Evolutionary conservation across 2,113 vertebrate species (phyloP), one percentile per base, ranked within the genome.

Genomic region (Cacatua alba): DNA sequence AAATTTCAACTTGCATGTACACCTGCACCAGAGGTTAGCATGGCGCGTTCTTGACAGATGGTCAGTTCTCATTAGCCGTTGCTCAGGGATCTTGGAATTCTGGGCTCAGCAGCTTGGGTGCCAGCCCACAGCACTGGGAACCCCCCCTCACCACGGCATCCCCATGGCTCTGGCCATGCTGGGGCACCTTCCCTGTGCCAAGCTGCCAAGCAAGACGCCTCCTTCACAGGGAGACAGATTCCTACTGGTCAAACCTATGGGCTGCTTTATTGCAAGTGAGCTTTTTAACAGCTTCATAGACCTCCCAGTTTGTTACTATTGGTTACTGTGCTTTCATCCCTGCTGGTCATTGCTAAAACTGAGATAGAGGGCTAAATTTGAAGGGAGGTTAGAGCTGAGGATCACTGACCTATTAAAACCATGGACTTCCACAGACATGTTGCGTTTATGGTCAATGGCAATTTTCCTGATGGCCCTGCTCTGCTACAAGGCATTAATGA

Each of bases 71-170:
- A 1, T n/a, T 55, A 64, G 49, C 48, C 60, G 12, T 63, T 57
- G n/a, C 41, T 74, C 28, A 5, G 23, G n/a, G 43, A 59, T 74
- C 57, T 26, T 68, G 33, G 21, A 17, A 29, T 60, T 46, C 18
- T 68, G 31, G 18, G 31, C 37, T 81, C 18, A 11, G 13, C 39
- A 80, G 91, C 80, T 74, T 21, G 7, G 13, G 33, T 67, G 48
- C 28, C 3, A 4, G 68, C 43, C 33, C 48, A 37, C 21, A 39
- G 48, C 35, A 25, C 48, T 29, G 24, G 68, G 28, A 63, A 11
- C 33, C 12, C 25, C 25, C 68, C 25, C 63, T 97, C 97, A 97
- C 88, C 68, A 98, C 98, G 46, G 77, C 88, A 91, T 26, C 90
- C 92, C 95, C 79, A 70, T 9, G n/a, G 63, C 80, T 80, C 64